phyloP scores from a whole-genome alignment of 2,113 vertebrate species.

The Tetrax tetrax region DNA sequence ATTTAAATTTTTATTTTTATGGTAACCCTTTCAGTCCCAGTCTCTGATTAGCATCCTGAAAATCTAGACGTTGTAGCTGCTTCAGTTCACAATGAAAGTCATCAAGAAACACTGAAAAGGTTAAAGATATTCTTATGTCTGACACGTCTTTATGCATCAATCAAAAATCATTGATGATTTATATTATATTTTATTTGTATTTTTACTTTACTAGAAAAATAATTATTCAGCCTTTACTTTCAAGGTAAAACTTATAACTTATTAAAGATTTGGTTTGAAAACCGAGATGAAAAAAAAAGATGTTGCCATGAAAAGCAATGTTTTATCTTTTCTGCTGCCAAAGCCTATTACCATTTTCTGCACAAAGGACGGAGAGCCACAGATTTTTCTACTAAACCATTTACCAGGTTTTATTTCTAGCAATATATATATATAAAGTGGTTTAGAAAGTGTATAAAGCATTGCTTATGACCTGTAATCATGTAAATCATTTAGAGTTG shows the following conservation, averaged over 20 bases:
- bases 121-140: not conserved
- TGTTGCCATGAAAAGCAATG: not conserved
- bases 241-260: not conserved
- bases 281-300: not conserved
- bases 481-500: not conserved
- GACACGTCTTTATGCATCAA: not conserved
- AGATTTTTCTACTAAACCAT: not conserved
- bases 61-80: not conserved
- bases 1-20: not conserved
- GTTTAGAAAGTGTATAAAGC: not conserved
- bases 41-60: conserved; percentile 3
- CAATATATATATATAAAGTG: not conserved
- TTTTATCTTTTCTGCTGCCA: not conserved
- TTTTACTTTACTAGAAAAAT: not conserved
- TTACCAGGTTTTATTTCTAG: not conserved
- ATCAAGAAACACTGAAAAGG: not conserved
- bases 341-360: not conserved
- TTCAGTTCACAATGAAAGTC: not conserved
- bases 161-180: not conserved
- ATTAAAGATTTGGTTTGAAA: not conserved
- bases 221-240: not conserved
- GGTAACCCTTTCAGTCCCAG: not conserved
- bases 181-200: not conserved
- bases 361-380: not conserved
- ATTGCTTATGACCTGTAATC: not conserved